Evolutionary conservation across 2,113 vertebrate species (phyloP).

Genomic region (Chitala chitala): DNA sequence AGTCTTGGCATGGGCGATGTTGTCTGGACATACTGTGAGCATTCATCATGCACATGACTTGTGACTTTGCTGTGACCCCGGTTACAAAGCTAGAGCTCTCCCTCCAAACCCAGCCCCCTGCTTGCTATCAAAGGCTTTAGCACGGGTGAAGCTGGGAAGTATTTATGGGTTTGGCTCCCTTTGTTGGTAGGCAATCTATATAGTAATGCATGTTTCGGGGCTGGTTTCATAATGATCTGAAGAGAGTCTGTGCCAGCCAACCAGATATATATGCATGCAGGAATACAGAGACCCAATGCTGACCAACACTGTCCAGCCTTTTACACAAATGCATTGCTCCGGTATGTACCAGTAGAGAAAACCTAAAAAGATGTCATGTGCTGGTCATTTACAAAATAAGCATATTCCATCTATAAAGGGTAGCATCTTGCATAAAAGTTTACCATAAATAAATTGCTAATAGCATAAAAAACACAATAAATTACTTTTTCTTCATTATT

Average conservation of each 20-base stretch:
- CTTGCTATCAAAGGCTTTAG: constrained; percentile 2
- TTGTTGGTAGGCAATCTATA: neutral
- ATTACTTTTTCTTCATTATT: no score
- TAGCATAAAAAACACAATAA: no score
- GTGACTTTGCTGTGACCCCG: constrained; percentile 8
- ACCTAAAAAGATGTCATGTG: no score
- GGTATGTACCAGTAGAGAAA: no score
- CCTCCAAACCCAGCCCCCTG: neutral
- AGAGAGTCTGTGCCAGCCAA: neutral
- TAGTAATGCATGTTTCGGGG: neutral
- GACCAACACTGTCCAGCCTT: neutral
- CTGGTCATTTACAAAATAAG: no score
- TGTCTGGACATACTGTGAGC: neutral
- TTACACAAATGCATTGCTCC: no score
- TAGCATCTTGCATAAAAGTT: no score
- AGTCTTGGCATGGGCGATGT: neutral
- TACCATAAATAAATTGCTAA: no score
- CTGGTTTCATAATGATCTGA: no score
- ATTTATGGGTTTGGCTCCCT: neutral
- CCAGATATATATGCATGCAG: neutral
- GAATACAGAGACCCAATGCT: no score
- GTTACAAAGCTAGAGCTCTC: neutral
- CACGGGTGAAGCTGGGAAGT: neutral
- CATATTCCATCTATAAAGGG: no score
- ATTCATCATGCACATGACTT: constrained; percentile 1